Percentiles rank a stretch among this genome's conserved stretches.
These are phyloP conservation scores for Solenodon paradoxus DNA, from an alignment of 2,113 vertebrate species.

Conservation along the genomic window DNA sequence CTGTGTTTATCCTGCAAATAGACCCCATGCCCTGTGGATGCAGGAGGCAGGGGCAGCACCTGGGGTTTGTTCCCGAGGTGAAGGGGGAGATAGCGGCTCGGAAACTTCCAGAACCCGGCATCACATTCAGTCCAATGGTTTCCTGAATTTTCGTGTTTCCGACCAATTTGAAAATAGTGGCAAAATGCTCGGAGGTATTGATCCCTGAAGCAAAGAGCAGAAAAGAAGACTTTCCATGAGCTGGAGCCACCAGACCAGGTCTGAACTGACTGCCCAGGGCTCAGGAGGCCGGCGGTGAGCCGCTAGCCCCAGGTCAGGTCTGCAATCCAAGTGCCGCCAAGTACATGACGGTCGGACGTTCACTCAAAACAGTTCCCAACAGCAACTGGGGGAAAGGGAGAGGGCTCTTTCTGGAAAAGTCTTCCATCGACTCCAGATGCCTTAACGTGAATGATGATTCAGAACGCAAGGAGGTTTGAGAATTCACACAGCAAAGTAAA, in stretches of 20 bases:
- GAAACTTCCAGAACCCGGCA: neutral
- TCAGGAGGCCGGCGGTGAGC: too few species aligned
- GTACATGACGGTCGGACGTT: neutral
- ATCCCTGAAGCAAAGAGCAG: neutral
- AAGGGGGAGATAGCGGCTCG: neutral
- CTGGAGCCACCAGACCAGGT: neutral
- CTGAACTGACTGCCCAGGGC: too few species aligned
- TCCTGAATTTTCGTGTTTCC: neutral
- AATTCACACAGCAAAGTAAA: neutral
- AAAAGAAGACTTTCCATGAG: neutral
- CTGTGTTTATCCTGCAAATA: neutral
- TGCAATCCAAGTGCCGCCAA: neutral
- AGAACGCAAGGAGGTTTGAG: neutral
- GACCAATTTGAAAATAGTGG: neutral
- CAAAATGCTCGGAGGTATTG: neutral
- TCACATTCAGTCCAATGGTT: neutral
- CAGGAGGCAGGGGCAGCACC: too few species aligned
- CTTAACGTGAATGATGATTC: neutral
- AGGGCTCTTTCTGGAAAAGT: neutral
- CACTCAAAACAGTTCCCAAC: neutral
- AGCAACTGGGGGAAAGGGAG: too few species aligned
- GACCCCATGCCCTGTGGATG: too few species aligned
- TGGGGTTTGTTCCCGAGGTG: too few species aligned
- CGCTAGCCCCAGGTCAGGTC: too few species aligned
- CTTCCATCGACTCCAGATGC: neutral